A percentile compares a stretch with the other conserved stretches of the same genome.
Evolutionary conservation across 2,888 invertebrate species (phyloP).

Genomic region (Agrotis segetum): DNA sequence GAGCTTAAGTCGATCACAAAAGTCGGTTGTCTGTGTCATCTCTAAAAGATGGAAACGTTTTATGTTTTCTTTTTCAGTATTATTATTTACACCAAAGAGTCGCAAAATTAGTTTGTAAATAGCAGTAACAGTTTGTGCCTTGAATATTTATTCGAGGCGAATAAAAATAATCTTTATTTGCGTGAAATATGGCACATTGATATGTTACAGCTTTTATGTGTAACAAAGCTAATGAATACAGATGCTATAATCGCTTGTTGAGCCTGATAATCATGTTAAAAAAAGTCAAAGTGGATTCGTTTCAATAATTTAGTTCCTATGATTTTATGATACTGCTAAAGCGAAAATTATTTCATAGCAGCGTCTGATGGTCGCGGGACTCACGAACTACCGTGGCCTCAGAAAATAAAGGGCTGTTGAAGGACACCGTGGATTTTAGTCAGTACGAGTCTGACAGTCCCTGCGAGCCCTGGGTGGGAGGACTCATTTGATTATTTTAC

Average conservation of each 20-base stretch:
- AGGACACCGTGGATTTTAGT: no score
- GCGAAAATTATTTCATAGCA: no score
- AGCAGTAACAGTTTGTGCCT: background rate
- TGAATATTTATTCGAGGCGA: conserved; percentile 3
- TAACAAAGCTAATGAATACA: no score
- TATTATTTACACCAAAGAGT: conserved; percentile 1
- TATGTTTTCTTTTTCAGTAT: conserved; percentile 32
- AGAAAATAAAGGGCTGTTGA: no score
- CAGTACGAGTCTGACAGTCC: no score
- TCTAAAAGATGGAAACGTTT: conserved; percentile 18
- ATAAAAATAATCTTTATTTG: no score
- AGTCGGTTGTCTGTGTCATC: background rate
- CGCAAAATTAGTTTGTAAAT: conserved; percentile 30
- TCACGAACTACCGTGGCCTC: no score
- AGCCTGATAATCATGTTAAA: conserved; percentile 31
- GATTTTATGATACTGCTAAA: conserved; percentile 8
- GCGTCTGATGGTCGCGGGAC: no score
- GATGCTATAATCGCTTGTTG: conserved; percentile 10
- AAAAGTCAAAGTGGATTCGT: conserved; percentile 28
- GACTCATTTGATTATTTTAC: no score
- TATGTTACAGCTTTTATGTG: no score
- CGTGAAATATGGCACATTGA: no score
- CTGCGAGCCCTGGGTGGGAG: no score
- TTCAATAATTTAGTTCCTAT: conserved; percentile 35
- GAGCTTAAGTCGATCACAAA: background rate